Conservation (phyloP, 2,888 invertebrate genomes). For the Colletes collaris region DNA sequence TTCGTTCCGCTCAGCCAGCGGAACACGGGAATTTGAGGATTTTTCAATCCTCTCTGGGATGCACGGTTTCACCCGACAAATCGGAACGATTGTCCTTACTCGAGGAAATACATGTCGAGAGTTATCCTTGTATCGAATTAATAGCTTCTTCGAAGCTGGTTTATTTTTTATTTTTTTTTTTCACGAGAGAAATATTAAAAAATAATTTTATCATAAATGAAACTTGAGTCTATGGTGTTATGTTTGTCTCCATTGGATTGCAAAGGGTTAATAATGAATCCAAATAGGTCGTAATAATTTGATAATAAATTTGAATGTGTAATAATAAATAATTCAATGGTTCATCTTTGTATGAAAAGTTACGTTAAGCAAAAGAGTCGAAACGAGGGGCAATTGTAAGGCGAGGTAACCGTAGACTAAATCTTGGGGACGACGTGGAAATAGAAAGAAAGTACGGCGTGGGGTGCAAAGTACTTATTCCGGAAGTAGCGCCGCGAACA, state of each 20-base stretch:
- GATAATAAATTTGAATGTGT: too few species aligned
- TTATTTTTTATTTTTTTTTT: too few species aligned
- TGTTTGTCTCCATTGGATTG: too few species aligned
- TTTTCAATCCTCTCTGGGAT: slow-evolving; percentile 47
- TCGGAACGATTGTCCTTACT: slow-evolving; percentile 44
- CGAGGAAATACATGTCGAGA: slow-evolving; percentile 21
- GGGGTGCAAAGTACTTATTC: slow-evolving; percentile 24
- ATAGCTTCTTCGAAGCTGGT: slow-evolving; percentile 9
- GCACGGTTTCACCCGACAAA: slow-evolving; percentile 42
- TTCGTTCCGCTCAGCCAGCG: slow-evolving; percentile 4
- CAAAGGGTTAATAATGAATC: too few species aligned
- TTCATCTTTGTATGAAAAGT: not conserved
- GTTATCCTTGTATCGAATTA: slow-evolving; percentile 25
- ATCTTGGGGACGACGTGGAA: not conserved
- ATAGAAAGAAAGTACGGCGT: not conserved
- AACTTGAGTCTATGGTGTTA: too few species aligned
- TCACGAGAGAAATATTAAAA: too few species aligned
- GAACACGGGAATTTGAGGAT: slow-evolving; percentile 41
- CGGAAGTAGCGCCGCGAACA: slow-evolving; percentile 39
- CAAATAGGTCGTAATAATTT: too few species aligned
- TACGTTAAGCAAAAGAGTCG: not conserved
- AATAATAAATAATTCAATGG: too few species aligned
- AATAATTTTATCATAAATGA: too few species aligned
- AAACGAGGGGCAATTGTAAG: slow-evolving; percentile 8
- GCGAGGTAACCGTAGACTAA: slow-evolving; percentile 12